These are phyloP conservation scores for Petrocephalus sullivani DNA, from an alignment of 2,797 vertebrate species.

Conservation along the genomic window DNA sequence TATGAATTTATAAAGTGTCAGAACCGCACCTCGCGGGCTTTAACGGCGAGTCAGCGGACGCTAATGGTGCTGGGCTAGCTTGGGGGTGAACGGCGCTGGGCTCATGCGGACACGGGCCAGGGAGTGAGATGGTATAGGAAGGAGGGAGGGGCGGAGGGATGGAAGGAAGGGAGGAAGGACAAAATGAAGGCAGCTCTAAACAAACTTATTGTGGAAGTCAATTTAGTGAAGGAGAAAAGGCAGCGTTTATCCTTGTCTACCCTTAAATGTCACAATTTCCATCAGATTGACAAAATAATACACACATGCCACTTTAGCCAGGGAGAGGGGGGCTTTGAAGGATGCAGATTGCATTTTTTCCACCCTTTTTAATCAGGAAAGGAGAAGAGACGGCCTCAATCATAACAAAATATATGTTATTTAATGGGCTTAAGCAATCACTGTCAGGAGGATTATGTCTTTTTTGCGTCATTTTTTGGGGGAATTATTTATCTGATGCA, in stretches of 20 bases:
- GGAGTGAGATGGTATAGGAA: background rate
- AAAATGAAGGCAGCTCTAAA: background rate
- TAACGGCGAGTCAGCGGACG: background rate
- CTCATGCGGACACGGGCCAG: background rate
- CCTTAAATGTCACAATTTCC: constrained; percentile 76
- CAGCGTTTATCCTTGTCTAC: constrained; percentile 51
- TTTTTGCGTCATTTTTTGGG: constrained; percentile 30
- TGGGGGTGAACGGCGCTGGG: background rate
- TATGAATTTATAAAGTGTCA: constrained; percentile 4
- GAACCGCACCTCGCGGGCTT: background rate
- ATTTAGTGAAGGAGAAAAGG: constrained; percentile 50
- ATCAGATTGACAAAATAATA: constrained; percentile 94
- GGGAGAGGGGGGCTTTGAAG: constrained; percentile 70
- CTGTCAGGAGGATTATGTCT: constrained; percentile 86
- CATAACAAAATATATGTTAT: constrained; percentile 97
- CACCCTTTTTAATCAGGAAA: constrained; percentile 89
- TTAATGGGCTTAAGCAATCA: constrained; percentile 85
- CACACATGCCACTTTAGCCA: constrained; percentile 83
- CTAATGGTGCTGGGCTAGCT: too few relatives aligned
- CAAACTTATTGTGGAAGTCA: constrained; percentile 44
- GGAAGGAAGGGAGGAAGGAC: background rate
- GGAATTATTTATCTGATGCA: constrained; percentile 63
- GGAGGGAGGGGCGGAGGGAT: background rate
- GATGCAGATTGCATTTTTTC: constrained; percentile 72
- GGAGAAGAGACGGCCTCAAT: constrained; percentile 96